A percentile compares a stretch with the other conserved stretches of the same genome.
phyloP scores from a whole-genome alignment of 1,140 invertebrate genomes.

The Diuraphis noxia region DNA sequence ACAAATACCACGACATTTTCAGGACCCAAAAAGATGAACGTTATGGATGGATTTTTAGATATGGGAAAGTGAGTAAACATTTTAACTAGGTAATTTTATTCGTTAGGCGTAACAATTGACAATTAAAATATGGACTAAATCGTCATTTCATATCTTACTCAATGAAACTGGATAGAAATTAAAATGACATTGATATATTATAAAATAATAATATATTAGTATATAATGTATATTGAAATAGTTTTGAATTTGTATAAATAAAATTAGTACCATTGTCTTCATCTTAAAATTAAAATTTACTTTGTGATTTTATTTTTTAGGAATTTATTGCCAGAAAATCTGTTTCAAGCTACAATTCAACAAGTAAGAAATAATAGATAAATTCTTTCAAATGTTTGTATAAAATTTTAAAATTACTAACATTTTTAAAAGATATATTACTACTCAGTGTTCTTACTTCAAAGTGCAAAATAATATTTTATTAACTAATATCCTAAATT shows the following conservation, averaged over 20 bases:
- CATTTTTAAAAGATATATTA: neutral
- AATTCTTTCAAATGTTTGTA: neutral
- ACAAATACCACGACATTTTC: slow-evolving; percentile 62
- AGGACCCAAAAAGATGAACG: slow-evolving; percentile 57
- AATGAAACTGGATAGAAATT: too few species aligned
- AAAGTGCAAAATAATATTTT: neutral
- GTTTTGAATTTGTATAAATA: neutral
- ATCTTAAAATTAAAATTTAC: neutral
- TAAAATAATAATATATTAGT: neutral
- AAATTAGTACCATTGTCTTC: neutral
- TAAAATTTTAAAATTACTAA: neutral
- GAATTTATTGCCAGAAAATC: slow-evolving; percentile 86
- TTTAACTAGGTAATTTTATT: neutral
- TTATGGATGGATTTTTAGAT: slow-evolving; percentile 82
- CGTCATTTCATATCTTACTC: too few species aligned
- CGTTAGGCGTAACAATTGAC: neutral
- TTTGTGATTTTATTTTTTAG: slow-evolving; percentile 62
- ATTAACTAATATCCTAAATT: neutral
- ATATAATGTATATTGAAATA: neutral
- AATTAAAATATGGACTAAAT: neutral
- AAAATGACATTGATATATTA: neutral
- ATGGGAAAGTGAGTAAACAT: slow-evolving; percentile 70
- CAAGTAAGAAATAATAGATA: slow-evolving; percentile 63
- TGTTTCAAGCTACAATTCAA: slow-evolving; percentile 85
- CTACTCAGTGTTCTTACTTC: neutral